Conservation (phyloP, 2,888 invertebrate species). For the Pyrrhia umbra region DNA sequence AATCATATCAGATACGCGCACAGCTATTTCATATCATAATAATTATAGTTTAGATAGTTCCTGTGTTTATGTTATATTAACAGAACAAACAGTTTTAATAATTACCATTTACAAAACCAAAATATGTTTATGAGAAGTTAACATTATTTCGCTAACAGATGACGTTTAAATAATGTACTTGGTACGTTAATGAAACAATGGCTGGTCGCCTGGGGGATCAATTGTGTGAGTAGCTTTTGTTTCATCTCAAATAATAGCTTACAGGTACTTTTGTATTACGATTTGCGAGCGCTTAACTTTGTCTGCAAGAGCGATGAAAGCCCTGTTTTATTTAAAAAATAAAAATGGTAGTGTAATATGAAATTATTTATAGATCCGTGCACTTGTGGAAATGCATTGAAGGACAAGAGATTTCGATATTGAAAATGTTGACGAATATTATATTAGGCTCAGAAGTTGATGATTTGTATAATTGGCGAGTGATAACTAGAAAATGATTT, state of each 20-base stretch:
- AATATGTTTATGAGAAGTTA: slow-evolving; percentile 21
- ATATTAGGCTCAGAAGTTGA: too few species aligned
- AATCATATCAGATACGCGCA: too few species aligned
- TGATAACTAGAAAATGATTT: too few species aligned
- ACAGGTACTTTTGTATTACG: slow-evolving; percentile 31
- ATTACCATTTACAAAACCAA: neutral
- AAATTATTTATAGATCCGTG: neutral
- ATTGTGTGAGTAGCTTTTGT: slow-evolving; percentile 61
- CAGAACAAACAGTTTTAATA: neutral
- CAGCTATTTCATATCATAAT: too few species aligned
- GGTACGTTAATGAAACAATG: slow-evolving; percentile 54
- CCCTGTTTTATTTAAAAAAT: slow-evolving; percentile 6
- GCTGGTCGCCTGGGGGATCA: slow-evolving; percentile 50
- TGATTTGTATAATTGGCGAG: too few species aligned
- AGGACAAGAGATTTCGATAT: neutral
- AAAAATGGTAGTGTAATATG: slow-evolving; percentile 4
- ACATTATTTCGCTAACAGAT: slow-evolving; percentile 31
- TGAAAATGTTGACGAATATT: neutral
- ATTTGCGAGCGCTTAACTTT: slow-evolving; percentile 7
- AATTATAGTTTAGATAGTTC: too few species aligned
- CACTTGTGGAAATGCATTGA: neutral
- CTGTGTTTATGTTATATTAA: neutral
- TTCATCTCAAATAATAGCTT: slow-evolving; percentile 50
- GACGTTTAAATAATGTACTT: slow-evolving; percentile 28
- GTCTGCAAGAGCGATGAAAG: slow-evolving; percentile 4